Evolutionary conservation across 2,113 vertebrate species (phyloP), one percentile per base, ranked within the genome.

Genomic region (Channa argus): DNA sequence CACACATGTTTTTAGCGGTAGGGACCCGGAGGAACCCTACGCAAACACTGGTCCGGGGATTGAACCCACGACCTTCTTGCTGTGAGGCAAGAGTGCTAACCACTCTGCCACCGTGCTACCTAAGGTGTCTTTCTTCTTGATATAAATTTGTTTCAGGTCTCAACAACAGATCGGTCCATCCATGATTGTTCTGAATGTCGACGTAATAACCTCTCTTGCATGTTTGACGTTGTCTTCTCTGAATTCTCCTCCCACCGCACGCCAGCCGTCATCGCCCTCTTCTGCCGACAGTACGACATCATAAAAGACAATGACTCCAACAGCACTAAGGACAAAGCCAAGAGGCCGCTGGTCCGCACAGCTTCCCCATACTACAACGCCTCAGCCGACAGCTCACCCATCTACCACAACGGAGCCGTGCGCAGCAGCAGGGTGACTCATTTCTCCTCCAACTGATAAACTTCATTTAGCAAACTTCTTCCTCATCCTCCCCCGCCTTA

Each of bases 251-350:
- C 58, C 24, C 24, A 24, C 24, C 24, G 24, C 24, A 24, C 24
- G 24, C 24, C 92, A 98, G 97, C 96, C 38, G 97, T 98, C 74
- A 98, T 98, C 0, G 97, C 96, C 61, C 95, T 98, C 39, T 98
- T 98, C 95, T 98, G 97, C 94, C 95, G 96, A 69, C 97, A 98
- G 76, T 98, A 98, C 13, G 97, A 98, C 87, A 97, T 98, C 92
- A 98, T 98, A 93, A 98, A 98, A 88, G 97, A 98, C 91, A 98
- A 97, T 0, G 96, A 98, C 87, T 96, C 96, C 83, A 98, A 93
- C 90, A 94, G 94, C 86, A 95, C 94, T 86, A 98, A 97, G 88
- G 97, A 98, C 78, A 98, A 98, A 86, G 87, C 93, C 53, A 98
- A 98, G 88, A 94, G 96, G 0, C 94, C 94, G 43, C 96, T 96